A percentile compares a stretch with the other conserved stretches of the same genome.
Conservation (phyloP, 1,140 invertebrate genomes). For the Lysiphlebus fabarum region DNA sequence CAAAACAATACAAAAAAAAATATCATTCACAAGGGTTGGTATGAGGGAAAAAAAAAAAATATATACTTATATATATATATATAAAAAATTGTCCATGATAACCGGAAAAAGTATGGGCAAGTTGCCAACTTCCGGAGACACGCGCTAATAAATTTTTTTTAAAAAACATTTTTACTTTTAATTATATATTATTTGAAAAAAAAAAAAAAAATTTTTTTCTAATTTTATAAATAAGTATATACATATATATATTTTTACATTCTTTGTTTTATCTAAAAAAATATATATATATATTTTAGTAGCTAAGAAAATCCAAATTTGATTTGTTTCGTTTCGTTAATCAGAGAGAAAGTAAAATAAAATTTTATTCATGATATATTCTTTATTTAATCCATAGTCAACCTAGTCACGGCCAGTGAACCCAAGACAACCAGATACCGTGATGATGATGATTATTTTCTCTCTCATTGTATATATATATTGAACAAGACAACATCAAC, state of each 20-base stretch:
- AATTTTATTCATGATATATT: slow-evolving; percentile 9
- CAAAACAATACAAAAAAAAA: too few relatives aligned
- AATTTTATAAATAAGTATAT: slow-evolving; percentile 7
- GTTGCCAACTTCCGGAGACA: slow-evolving; percentile 1
- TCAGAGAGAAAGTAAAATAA: slow-evolving; percentile 36
- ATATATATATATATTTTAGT: background rate
- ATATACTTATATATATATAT: too few relatives aligned
- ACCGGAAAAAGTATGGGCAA: too few relatives aligned
- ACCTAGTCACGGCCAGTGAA: slow-evolving; percentile 36
- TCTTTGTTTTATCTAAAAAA: background rate
- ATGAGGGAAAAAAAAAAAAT: too few relatives aligned
- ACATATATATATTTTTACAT: background rate
- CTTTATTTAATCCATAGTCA: slow-evolving; percentile 5
- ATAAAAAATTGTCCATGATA: slow-evolving; percentile 1
- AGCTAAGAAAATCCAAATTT: slow-evolving; percentile 6
- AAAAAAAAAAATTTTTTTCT: background rate
- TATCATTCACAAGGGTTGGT: too few relatives aligned
- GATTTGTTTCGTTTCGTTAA: slow-evolving; percentile 27
- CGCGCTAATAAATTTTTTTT: slow-evolving; percentile 9
- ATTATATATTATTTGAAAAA: background rate
- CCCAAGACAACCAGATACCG: slow-evolving; percentile 32
- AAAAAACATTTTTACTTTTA: background rate
- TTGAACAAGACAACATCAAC: too few relatives aligned
- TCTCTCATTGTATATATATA: too few relatives aligned
- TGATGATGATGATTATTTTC: slow-evolving; percentile 20